Evolutionary conservation across 2,797 vertebrate species (phyloP), one percentile per base, ranked within the genome.

Genomic region (Morus bassanus): DNA sequence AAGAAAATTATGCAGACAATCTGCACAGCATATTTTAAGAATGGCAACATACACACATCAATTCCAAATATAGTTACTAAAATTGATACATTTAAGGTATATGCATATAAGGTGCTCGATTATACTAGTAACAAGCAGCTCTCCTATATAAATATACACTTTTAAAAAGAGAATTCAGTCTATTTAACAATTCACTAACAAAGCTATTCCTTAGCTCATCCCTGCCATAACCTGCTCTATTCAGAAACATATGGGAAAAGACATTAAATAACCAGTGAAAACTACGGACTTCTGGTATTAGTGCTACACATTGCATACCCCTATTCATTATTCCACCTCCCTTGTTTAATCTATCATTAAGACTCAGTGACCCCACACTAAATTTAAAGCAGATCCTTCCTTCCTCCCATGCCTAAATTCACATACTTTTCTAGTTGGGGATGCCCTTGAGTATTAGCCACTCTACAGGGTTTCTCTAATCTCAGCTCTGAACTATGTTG

Each of bases 321-420:
- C 98, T 97, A 98, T 98, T 98, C 98, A 98, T 98, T 98, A 98
- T 98, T 98, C 97, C 92, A 97, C 97, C 98, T 98, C 98, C 98
- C 98, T 97, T 98, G 97, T 98, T 98, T 98, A 98, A 98, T 98
- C 98, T 98, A 98, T 98, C 98, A 98, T 98, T 98, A 98, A 98
- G 98, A 98, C 96, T 98, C 98, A 98, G 98, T 98, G 98, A 98
- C 98, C 98, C 98, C 97, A 98, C 98, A 98, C 98, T 98, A 98
- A 98, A 98, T 97, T 98, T 98, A 98, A 98, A 98, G 98, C 98
- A 98, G 98, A 98, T 98, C 98, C 98, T 98, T 98, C 98, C 98
- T 98, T 98, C 98, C 98, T 98, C 98, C 98, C 98, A 98, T 98
- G 98, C 98, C 98, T 98, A 98, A 98, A 98, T 98, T 98, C 98